A percentile compares a stretch with the other conserved stretches of the same genome.
These are phyloP conservation scores for Lateolabrax maculatus DNA, from an alignment of 2,797 vertebrate species.

Conservation along the genomic window DNA sequence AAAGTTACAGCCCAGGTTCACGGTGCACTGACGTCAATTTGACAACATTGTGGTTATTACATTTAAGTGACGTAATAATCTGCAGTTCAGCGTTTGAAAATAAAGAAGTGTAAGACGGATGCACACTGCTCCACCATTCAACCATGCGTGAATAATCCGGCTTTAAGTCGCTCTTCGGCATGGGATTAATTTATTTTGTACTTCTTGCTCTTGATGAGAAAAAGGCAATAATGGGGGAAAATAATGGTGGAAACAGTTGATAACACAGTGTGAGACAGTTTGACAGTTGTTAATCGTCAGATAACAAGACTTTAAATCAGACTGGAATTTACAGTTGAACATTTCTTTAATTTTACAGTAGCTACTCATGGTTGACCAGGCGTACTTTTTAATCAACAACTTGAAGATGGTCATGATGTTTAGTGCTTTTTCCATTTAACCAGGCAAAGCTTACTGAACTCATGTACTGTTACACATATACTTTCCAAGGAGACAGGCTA, in stretches of 20 bases:
- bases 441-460: background rate
- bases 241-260: constrained; percentile 50
- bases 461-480: background rate
- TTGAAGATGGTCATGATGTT: background rate
- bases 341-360: constrained; percentile 7
- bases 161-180: constrained; percentile 60
- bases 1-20: background rate
- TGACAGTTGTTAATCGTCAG: constrained; percentile 18
- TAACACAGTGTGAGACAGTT: constrained; percentile 31
- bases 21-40: constrained; percentile 3
- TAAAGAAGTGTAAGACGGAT: constrained; percentile 24
- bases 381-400: constrained; percentile 14
- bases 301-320: background rate
- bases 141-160: constrained; percentile 76
- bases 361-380: constrained; percentile 1
- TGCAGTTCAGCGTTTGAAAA: constrained; percentile 47
- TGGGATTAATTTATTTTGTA: constrained; percentile 70
- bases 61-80: constrained; percentile 34
- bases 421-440: background rate
- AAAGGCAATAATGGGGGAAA: constrained; percentile 57
- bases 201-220: constrained; percentile 68
- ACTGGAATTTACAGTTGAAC: background rate
- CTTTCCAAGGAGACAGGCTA: background rate
- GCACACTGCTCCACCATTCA: constrained; percentile 43
- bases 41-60: constrained; percentile 24